phyloP scores from a whole-genome alignment of 2,888 invertebrate species.

The Endomychus coccineus region DNA sequence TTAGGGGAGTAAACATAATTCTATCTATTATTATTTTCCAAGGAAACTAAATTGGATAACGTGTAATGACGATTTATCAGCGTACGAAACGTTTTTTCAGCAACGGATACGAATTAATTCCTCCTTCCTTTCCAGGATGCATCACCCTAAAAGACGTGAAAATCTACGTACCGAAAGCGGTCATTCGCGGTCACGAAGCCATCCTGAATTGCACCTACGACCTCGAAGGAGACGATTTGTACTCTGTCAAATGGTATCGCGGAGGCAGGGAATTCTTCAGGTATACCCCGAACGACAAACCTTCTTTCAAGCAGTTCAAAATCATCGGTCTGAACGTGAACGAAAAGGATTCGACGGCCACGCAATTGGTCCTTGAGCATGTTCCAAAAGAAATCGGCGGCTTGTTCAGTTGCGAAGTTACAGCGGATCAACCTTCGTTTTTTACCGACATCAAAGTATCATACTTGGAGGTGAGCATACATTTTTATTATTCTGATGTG shows the following conservation, averaged over 20 bases:
- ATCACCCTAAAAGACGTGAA: constrained; percentile 53
- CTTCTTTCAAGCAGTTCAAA: constrained; percentile 56
- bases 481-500: too few relatives aligned
- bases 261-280: constrained; percentile 56
- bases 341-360: constrained; percentile 45
- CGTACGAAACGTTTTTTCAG: too few relatives aligned
- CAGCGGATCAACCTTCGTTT: constrained; percentile 42
- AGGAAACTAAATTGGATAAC: too few relatives aligned
- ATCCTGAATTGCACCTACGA: constrained; percentile 58
- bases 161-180: constrained; percentile 59
- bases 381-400: constrained; percentile 38
- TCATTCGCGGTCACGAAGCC: constrained; percentile 55
- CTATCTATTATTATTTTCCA: too few relatives aligned
- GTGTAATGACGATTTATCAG: too few relatives aligned
- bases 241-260: constrained; percentile 64
- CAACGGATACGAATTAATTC: too few relatives aligned
- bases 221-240: constrained; percentile 57
- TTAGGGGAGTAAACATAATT: too few relatives aligned
- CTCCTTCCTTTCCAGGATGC: constrained; percentile 24
- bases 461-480: constrained; percentile 50
- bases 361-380: constrained; percentile 35
- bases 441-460: constrained; percentile 37
- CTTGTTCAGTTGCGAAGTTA: constrained; percentile 40
- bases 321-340: constrained; percentile 50
- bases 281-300: constrained; percentile 55